phyloP scores from a whole-genome alignment of 2,113 vertebrate genomes.

The Jaculus jaculus region DNA sequence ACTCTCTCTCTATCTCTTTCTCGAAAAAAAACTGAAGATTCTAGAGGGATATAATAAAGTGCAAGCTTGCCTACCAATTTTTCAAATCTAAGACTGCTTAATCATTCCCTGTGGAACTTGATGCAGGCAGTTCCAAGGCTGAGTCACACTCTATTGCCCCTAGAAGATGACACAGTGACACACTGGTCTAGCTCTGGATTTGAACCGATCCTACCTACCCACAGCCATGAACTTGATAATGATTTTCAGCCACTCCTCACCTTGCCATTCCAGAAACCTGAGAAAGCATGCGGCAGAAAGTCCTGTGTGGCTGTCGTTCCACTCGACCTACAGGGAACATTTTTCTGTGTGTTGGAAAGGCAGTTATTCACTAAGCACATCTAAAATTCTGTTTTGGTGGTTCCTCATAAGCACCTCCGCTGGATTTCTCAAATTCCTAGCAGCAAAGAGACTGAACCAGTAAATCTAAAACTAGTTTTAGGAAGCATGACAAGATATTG shows the following conservation, averaged over 20 bases:
- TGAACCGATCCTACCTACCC: neutral
- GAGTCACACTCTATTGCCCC: slow-evolving; percentile 56
- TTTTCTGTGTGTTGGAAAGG: slow-evolving; percentile 47
- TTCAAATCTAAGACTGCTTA: slow-evolving; percentile 1
- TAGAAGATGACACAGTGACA: slow-evolving; percentile 65
- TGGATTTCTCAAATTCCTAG: slow-evolving; percentile 54
- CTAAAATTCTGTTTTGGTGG: slow-evolving; percentile 57
- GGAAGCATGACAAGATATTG: neutral
- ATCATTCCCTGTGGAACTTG: neutral
- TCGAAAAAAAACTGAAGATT: no score
- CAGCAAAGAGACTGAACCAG: slow-evolving; percentile 34
- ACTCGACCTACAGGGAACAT: slow-evolving; percentile 48
- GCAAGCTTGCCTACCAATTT: neutral
- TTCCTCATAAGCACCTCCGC: slow-evolving; percentile 35
- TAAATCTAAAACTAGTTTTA: slow-evolving; percentile 12
- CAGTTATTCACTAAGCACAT: slow-evolving; percentile 51
- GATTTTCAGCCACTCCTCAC: neutral
- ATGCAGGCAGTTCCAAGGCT: neutral
- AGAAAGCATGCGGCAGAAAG: slow-evolving; percentile 48
- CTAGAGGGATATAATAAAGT: neutral
- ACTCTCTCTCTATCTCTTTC: no score
- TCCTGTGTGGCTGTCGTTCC: slow-evolving; percentile 16
- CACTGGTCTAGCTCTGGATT: no score
- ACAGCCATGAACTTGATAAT: neutral
- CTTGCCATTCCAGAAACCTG: neutral